These are phyloP conservation scores for Tenebrio molitor DNA, from an alignment of 1,140 invertebrate genomes.

Conservation along the genomic window DNA sequence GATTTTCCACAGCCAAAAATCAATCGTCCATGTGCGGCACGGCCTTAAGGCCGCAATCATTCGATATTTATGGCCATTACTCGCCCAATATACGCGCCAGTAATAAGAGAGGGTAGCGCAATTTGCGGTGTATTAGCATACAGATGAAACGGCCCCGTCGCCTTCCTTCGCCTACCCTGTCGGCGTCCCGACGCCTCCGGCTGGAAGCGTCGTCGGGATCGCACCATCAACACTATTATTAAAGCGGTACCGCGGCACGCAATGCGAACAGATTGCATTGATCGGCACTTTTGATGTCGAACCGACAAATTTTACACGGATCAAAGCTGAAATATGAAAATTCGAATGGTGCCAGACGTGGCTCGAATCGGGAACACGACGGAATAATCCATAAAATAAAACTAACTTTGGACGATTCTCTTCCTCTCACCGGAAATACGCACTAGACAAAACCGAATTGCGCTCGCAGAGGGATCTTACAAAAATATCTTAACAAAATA, in stretches of 20 bases:
- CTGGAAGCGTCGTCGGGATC: conserved; percentile 27
- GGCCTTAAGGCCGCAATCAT: conserved; percentile 37
- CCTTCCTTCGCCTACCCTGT: conserved; percentile 27
- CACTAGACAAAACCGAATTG: too few species aligned
- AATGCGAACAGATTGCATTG: conserved; percentile 21
- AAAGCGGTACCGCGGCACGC: conserved; percentile 11
- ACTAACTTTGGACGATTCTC: neutral
- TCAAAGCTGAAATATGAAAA: conserved; percentile 32
- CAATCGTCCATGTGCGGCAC: conserved; percentile 2
- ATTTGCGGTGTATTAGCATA: conserved; percentile 50
- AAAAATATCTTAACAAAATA: too few species aligned
- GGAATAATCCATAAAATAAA: neutral
- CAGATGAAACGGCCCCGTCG: conserved; percentile 45
- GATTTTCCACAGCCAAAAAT: conserved; percentile 29
- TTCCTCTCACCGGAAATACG: too few species aligned
- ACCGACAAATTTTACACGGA: conserved; percentile 12
- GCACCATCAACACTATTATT: conserved; percentile 26
- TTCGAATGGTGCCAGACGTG: conserved; percentile 15
- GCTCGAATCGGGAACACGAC: neutral
- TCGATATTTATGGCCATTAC: conserved; percentile 49
- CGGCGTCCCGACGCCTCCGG: conserved; percentile 39
- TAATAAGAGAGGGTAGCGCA: conserved; percentile 46
- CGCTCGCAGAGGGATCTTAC: too few species aligned
- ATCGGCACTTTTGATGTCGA: conserved; percentile 18
- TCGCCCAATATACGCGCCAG: conserved; percentile 24